These are phyloP conservation scores for Lophius piscatorius DNA, from an alignment of 2,113 vertebrate genomes.

Conservation along the genomic window DNA sequence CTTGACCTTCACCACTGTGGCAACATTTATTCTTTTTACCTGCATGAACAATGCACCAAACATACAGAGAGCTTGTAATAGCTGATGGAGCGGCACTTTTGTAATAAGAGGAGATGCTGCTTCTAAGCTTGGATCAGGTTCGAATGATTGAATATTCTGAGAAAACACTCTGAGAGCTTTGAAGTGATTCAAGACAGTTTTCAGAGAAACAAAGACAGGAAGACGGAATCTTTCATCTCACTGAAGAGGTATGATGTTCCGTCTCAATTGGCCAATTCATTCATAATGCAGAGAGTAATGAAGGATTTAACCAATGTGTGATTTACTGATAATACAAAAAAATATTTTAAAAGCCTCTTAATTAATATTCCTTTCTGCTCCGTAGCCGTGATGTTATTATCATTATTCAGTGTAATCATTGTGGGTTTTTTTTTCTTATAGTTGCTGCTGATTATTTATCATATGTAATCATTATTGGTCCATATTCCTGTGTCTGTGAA, in stretches of 20 bases:
- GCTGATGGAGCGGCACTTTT: slow-evolving; percentile 21
- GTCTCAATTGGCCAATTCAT: slow-evolving; percentile 5
- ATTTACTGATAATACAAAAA: no score
- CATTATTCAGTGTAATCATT: no score
- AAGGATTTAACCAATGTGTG: background rate
- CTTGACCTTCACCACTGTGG: background rate
- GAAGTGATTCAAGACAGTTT: slow-evolving; percentile 30
- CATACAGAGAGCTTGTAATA: slow-evolving; percentile 3
- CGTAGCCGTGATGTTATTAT: no score
- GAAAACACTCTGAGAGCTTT: slow-evolving; percentile 33
- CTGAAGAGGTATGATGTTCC: slow-evolving; percentile 5
- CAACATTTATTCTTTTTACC: background rate
- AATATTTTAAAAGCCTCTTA: background rate
- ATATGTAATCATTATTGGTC: no score
- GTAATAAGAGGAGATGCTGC: slow-evolving; percentile 13
- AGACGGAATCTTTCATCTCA: slow-evolving; percentile 40
- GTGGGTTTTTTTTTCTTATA: no score
- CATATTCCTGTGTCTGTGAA: no score
- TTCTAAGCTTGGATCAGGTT: slow-evolving; percentile 20
- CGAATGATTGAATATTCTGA: slow-evolving; percentile 46
- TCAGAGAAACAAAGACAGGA: background rate
- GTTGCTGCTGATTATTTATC: no score
- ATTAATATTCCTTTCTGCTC: background rate
- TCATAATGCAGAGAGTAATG: slow-evolving; percentile 4
- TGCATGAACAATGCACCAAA: background rate